Base-by-base conservation (phyloP, 2,888 invertebrate species). In the Zelleria hepariella region DNA sequence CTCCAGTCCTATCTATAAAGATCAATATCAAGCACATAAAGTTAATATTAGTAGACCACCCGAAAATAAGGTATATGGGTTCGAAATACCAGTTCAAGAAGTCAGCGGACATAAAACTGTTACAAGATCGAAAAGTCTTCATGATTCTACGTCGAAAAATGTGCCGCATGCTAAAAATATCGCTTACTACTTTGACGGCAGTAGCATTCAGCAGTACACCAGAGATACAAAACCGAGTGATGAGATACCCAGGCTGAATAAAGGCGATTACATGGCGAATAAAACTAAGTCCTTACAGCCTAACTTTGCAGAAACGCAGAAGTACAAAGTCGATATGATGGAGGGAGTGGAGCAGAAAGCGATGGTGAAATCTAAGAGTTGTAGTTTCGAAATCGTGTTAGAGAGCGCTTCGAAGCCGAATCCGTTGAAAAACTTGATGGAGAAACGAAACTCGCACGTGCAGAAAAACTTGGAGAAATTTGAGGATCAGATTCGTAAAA, bases 381-480 rank as follows among this genome's bases (percentile, higher is more conserved):
- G 90, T 62, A 90, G 89, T 62, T 90, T 90, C 54, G 90, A 90
- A 72, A 90, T 90, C 0, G 85, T 90, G 0, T 66, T 90, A 65
- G 89, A 90, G 66, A 87, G 88, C 0, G 87, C 88, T 1, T 85
- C 86, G 0, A 89, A 88, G 64, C 88, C 88, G 0, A 86, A 86
- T 62, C 86, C 86, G 0, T 64, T 88, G 1, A 89, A 85, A 64
- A 86, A 85, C 71, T 65, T 88, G 2, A 82, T 83, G 75, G 89
- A 89, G 54, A 90, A 89, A 68, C 68, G 86, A 7, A 84, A 81
- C 60, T 89, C 89, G 0, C 89, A 90, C 57, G 89, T 90, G 0
- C 83, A 89, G 63, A 89, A 91, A 66, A 92, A 92, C 74, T 71
- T 92, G 27, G 91, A 91, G 58, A 92, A 92, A 68, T 92, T 92